Evolutionary conservation across 1,140 invertebrate genomes (phyloP).

Genomic region (Bombus waltoni): DNA sequence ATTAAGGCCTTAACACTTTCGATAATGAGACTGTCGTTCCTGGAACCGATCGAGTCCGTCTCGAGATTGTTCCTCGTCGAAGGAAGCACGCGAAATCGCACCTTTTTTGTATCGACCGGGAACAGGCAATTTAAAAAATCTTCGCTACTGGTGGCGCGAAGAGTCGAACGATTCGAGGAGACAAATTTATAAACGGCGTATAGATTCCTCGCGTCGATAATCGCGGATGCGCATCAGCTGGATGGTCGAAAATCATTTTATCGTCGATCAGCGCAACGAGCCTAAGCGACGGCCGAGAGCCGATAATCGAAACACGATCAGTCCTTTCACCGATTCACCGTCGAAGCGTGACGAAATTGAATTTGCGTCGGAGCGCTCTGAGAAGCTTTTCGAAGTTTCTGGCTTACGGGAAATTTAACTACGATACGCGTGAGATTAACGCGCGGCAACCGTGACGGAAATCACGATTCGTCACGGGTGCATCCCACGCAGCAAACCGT

Average conservation of each 20-base stretch:
- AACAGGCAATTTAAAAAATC: not conserved
- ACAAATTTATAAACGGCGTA: not conserved
- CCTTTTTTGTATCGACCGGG: not conserved
- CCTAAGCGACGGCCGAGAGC: not conserved
- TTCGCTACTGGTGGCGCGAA: not conserved
- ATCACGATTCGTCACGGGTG: not conserved
- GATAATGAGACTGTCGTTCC: not conserved
- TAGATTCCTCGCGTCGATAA: not conserved
- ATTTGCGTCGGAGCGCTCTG: not conserved
- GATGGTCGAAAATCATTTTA: constrained; percentile 4
- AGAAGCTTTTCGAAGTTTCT: not conserved
- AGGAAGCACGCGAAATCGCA: constrained; percentile 7
- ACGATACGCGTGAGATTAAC: not conserved
- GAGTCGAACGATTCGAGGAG: not conserved
- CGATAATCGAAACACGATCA: constrained; percentile 27
- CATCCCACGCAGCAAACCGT: no score
- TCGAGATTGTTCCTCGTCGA: not conserved
- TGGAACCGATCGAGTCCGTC: not conserved
- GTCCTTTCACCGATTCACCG: constrained; percentile 1
- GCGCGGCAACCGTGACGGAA: no score
- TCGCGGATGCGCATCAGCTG: not conserved
- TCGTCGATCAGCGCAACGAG: constrained; percentile 3
- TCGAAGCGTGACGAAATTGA: not conserved
- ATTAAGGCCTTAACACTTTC: not conserved
- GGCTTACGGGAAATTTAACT: not conserved